Percentiles rank a stretch among this genome's conserved stretches.
phyloP scores from a whole-genome alignment of 2,888 invertebrate species.

The Coleophora flavipennella region DNA sequence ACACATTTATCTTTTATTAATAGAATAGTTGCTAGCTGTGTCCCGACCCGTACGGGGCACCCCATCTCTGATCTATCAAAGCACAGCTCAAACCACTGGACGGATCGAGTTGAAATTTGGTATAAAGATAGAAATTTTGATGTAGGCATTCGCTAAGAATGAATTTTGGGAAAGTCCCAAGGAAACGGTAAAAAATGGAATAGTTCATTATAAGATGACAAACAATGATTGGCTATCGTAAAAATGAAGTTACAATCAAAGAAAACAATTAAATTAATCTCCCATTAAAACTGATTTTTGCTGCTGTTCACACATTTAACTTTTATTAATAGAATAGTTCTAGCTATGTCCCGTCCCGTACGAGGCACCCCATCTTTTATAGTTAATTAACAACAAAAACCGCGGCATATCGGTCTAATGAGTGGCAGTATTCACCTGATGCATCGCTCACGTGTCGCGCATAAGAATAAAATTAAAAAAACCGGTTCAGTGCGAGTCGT shows the following conservation, averaged over 20 bases:
- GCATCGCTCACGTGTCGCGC: conserved; percentile 25
- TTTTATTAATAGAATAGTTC: conserved; percentile 22
- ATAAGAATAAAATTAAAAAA: conserved; percentile 25
- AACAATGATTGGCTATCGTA: too few species aligned
- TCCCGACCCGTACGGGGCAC: conserved; percentile 18
- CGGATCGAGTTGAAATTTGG: too few species aligned
- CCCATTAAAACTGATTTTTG: conserved; percentile 33
- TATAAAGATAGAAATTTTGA: too few species aligned
- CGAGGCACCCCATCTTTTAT: conserved; percentile 27
- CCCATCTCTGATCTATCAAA: conserved; percentile 26
- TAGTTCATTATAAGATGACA: too few species aligned
- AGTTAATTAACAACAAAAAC: conserved; percentile 25
- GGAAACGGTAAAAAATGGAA: too few species aligned
- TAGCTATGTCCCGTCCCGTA: conserved; percentile 19
- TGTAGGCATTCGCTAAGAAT: too few species aligned
- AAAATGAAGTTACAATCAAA: too few species aligned
- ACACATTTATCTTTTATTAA: conserved; percentile 24
- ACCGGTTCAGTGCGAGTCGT: too few species aligned
- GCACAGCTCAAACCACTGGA: too few species aligned
- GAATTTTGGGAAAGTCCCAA: too few species aligned
- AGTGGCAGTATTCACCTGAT: conserved; percentile 23
- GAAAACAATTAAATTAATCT: conserved; percentile 24
- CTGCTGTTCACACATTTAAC: conserved; percentile 25
- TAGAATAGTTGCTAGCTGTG: conserved; percentile 23
- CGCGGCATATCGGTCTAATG: conserved; percentile 22